Base-by-base conservation (phyloP, 2,113 vertebrate genomes). In the Carollia perspicillata region DNA sequence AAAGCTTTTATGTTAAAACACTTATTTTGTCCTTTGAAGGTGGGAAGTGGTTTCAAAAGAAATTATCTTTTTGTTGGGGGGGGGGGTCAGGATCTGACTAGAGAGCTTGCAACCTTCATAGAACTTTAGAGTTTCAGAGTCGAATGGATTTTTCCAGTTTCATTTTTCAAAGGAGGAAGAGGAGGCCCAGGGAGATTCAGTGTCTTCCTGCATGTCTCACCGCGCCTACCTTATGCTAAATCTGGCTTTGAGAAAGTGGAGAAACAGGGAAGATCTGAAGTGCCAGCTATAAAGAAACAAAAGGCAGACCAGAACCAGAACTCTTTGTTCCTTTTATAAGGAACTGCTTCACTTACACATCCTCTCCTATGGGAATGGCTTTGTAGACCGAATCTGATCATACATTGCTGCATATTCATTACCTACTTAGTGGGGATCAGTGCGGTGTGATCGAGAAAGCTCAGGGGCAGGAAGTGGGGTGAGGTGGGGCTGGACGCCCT, bases 81-180 rank as follows among this genome's bases (percentile, higher is more conserved):
- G 42, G 42, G 42, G 42, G 28, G 74, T 87, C 71, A 87, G 40
- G 40, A 72, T 85, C 81, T 91, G 77, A 65, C 20, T 75, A 63
- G 80, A 93, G 83, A 95, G 72, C 55, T 44, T 68, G 49, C 37
- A 79, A 35, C 23, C 78, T 91, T 94, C 51, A 90, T 33, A 91
- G 81, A 93, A 91, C 42, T 91, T 94, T 68, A 75, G 63, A 78
- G 79, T 96, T 93, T 86, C 71, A 84, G 78, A 95, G 68, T 51
- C 0, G 0, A 74, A 91, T 91, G 89, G 93, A 84, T 95, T 85
- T 94, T 53, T 91, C 92, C 65, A 86, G 40, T 91, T 94, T 94
- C 23, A 72, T 53, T 89, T 97, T 91, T 93, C 92, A 95, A 86
- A 95, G 78, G 55, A 88, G 74, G 49, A 81, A 49, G 66, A 42